phyloP scores from a whole-genome alignment of 1,140 invertebrate species.

The Stegodyphus dumicola region DNA sequence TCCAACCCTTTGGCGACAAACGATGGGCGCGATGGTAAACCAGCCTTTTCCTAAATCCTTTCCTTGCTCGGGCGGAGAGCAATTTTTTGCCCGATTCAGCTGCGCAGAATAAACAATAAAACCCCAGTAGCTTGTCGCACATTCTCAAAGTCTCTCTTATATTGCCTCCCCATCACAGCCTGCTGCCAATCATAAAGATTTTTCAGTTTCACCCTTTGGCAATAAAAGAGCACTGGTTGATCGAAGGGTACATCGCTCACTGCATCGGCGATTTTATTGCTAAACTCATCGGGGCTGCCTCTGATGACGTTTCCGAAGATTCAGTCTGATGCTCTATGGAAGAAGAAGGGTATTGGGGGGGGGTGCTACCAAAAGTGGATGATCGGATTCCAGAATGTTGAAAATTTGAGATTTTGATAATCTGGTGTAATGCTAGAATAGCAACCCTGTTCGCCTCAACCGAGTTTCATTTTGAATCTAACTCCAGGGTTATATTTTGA shows the following conservation, averaged over 20 bases:
- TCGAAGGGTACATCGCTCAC: not conserved
- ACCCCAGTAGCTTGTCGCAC: not conserved
- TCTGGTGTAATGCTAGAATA: too few species aligned
- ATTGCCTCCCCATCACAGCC: slow-evolving; percentile 2
- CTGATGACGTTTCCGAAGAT: too few species aligned
- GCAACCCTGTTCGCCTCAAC: too few species aligned
- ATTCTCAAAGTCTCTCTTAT: not conserved
- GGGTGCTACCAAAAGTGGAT: too few species aligned
- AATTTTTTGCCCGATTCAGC: slow-evolving; percentile 23
- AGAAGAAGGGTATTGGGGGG: too few species aligned
- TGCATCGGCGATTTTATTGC: not conserved
- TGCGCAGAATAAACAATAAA: slow-evolving; percentile 25
- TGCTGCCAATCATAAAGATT: slow-evolving; percentile 1
- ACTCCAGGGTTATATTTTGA: too few species aligned
- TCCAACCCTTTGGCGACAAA: slow-evolving; percentile 31
- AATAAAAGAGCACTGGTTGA: not conserved
- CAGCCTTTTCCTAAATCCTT: slow-evolving; percentile 13
- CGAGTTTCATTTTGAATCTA: too few species aligned
- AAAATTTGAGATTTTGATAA: too few species aligned
- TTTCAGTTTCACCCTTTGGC: not conserved
- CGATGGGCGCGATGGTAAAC: slow-evolving; percentile 17
- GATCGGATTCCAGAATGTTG: too few species aligned
- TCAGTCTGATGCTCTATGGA: too few species aligned
- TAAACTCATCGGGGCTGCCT: not conserved
- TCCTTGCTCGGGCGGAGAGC: not conserved